Percentiles rank a stretch among this genome's conserved stretches.
Evolutionary conservation across 2,888 invertebrate species (phyloP).

Genomic region (Catocala nupta): DNA sequence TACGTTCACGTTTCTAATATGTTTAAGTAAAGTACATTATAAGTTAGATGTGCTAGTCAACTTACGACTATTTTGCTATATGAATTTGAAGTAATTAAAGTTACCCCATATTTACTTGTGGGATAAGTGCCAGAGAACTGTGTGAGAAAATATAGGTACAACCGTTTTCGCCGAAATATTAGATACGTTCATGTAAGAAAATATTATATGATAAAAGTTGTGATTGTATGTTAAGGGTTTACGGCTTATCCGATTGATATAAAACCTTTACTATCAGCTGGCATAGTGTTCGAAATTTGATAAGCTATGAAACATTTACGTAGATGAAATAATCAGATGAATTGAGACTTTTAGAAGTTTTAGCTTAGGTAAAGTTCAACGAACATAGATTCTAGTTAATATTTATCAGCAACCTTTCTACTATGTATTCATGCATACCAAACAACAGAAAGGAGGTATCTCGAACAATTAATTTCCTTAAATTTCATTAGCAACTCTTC

Average conservation of each 20-base stretch:
- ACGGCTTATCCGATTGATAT: slow-evolving; percentile 17
- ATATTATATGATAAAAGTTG: slow-evolving; percentile 19
- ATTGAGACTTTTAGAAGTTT: background rate
- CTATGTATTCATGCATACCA: slow-evolving; percentile 36
- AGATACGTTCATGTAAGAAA: slow-evolving; percentile 9
- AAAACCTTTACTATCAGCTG: slow-evolving; percentile 20
- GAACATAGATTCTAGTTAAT: slow-evolving; percentile 6
- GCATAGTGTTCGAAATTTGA: slow-evolving; percentile 16
- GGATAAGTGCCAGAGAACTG: background rate
- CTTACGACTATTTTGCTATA: slow-evolving; percentile 4
- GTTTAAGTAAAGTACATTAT: slow-evolving; percentile 30
- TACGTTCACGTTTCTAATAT: slow-evolving; percentile 26
- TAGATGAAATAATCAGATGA: slow-evolving; percentile 3
- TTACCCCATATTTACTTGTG: slow-evolving; percentile 1
- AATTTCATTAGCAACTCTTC: slow-evolving; percentile 80
- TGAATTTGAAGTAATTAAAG: slow-evolving; percentile 15
- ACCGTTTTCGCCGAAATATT: slow-evolving; percentile 8
- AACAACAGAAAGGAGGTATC: slow-evolving; percentile 50
- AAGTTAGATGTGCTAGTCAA: slow-evolving; percentile 20
- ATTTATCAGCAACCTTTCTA: slow-evolving; percentile 15
- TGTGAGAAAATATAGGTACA: slow-evolving; percentile 2
- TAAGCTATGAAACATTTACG: slow-evolving; percentile 14
- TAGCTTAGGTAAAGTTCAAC: background rate
- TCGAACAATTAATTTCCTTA: slow-evolving; percentile 64
- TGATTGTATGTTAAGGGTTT: slow-evolving; percentile 14